Evolutionary conservation across 2,888 invertebrate species (phyloP).

Genomic region (Alentia gelatinosa): DNA sequence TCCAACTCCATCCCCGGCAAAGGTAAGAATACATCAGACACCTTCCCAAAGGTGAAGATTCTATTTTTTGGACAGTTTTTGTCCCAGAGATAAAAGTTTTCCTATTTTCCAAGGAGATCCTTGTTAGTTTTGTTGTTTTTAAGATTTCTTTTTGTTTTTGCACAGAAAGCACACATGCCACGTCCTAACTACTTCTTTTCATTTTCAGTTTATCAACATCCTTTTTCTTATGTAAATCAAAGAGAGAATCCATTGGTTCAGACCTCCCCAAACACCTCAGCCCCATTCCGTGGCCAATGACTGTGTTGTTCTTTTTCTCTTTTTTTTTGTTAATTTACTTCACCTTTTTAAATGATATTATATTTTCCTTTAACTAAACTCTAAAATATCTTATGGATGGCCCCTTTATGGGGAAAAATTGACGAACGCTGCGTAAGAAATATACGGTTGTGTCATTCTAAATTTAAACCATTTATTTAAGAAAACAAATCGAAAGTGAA

Average conservation of each 20-base stretch:
- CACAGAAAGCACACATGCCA: background rate
- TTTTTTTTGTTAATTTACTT: too few species aligned
- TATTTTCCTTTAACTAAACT: background rate
- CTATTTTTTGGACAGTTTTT: too few species aligned
- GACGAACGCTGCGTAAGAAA: background rate
- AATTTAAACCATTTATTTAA: background rate
- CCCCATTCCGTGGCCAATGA: too few species aligned
- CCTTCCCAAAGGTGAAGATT: too few species aligned
- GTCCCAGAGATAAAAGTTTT: background rate
- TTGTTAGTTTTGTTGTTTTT: background rate
- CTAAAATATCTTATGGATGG: background rate
- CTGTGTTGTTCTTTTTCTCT: too few species aligned
- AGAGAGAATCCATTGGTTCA: too few species aligned
- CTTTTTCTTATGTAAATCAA: too few species aligned
- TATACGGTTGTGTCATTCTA: background rate
- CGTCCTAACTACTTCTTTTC: background rate
- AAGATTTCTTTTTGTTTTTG: background rate
- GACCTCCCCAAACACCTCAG: too few species aligned
- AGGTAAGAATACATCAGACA: constrained; percentile 59
- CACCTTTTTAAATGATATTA: background rate
- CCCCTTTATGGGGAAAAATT: background rate
- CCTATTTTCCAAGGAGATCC: background rate
- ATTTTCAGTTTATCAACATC: background rate
- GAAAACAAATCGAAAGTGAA: too few species aligned
- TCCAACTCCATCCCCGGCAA: constrained; percentile 75